Evolutionary conservation across 2,888 invertebrate species (phyloP).

Genomic region (Calephelis perditalis): DNA sequence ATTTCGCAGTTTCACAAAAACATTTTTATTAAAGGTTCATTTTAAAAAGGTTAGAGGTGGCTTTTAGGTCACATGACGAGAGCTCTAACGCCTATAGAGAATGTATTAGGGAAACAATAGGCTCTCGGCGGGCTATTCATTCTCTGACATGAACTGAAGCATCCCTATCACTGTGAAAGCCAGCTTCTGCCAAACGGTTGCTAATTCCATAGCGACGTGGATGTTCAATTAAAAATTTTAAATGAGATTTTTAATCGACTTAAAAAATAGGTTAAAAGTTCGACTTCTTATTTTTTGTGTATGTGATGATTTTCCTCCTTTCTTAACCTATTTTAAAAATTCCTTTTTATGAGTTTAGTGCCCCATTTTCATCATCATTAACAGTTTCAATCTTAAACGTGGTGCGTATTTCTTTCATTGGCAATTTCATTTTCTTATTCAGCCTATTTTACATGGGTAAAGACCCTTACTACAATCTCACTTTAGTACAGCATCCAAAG

Average conservation of each 20-base stretch:
- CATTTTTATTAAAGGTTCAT: not conserved
- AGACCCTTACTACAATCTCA: not conserved
- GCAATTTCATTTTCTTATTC: not conserved
- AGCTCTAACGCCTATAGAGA: constrained; percentile 18
- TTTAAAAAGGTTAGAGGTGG: constrained; percentile 10
- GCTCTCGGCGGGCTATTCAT: constrained; percentile 19
- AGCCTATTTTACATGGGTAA: not conserved
- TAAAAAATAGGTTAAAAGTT: too few species aligned
- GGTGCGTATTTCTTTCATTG: too few species aligned
- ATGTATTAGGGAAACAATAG: constrained; percentile 25
- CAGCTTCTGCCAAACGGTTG: not conserved
- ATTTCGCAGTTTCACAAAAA: not conserved
- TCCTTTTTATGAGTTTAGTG: too few species aligned
- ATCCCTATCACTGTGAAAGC: not conserved
- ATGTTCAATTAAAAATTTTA: not conserved
- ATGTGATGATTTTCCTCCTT: too few species aligned
- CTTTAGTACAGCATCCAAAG: not conserved
- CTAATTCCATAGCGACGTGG: not conserved
- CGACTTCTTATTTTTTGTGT: too few species aligned
- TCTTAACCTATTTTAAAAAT: too few species aligned
- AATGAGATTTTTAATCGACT: too few species aligned
- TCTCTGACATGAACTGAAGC: not conserved
- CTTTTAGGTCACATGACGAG: constrained; percentile 21
- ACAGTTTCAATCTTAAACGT: too few species aligned
- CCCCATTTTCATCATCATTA: too few species aligned